Conservation (phyloP, 2,113 vertebrate species). For the Dicerorhinus sumatrensis region DNA sequence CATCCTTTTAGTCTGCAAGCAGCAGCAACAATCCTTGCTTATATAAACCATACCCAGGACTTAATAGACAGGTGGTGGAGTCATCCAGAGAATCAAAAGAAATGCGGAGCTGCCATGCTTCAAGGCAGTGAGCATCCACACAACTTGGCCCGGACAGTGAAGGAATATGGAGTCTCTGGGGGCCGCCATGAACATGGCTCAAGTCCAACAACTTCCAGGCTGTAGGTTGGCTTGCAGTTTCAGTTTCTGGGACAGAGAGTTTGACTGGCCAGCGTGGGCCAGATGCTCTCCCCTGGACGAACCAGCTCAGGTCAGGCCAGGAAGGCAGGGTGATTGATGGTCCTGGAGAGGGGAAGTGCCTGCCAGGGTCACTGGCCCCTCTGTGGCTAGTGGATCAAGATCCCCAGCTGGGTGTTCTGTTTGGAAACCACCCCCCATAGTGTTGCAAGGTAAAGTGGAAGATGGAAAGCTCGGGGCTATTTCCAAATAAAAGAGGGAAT, state of each 20-base stretch:
- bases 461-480: background rate
- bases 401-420: background rate
- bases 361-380: too few species aligned
- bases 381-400: background rate
- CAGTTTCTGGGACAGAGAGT: background rate
- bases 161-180: background rate
- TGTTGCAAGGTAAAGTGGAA: fast-evolving
- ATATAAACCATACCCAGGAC: background rate
- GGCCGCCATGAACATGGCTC: background rate
- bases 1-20: background rate
- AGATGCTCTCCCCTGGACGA: background rate
- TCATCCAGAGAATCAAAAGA: conserved; percentile 15
- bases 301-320: background rate
- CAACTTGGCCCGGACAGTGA: fast-evolving
- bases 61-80: background rate
- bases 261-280: background rate
- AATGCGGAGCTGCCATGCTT: background rate
- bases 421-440: background rate
- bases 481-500: background rate
- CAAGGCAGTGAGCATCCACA: background rate
- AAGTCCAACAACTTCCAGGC: background rate
- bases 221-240: background rate
- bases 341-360: background rate
- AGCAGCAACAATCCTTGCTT: background rate
- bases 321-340: background rate